A percentile compares a stretch with the other conserved stretches of the same genome.
Conservation (phyloP, 2,888 invertebrate species). For the Phytoseiulus persimilis region DNA sequence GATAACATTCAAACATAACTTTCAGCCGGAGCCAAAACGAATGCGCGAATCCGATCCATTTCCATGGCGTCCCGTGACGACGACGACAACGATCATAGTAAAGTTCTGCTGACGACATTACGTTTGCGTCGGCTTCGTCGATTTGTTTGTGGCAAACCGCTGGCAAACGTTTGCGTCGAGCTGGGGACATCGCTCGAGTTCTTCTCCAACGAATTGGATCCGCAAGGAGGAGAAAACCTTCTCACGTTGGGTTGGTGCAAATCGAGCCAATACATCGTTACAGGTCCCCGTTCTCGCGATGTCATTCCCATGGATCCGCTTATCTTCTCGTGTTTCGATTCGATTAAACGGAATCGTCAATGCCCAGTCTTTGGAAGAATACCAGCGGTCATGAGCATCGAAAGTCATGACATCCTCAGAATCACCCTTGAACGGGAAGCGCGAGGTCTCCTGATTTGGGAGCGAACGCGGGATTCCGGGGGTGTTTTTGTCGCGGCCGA, state of each 20-base stretch:
- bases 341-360: neutral
- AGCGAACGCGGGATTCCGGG: too few relatives aligned
- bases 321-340: neutral
- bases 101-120: neutral
- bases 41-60: neutral
- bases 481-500: neutral
- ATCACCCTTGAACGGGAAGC: too few relatives aligned
- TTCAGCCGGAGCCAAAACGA: neutral
- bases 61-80: neutral
- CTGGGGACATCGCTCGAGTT: neutral
- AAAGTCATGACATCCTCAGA: too few relatives aligned
- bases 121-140: neutral
- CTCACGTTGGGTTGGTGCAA: neutral
- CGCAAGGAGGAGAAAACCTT: neutral
- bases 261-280: neutral
- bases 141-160: neutral
- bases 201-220: neutral
- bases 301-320: neutral
- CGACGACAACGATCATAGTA: neutral
- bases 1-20: slow-evolving; percentile 5
- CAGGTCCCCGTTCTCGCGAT: neutral
- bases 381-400: too few relatives aligned
- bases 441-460: too few relatives aligned
- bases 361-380: neutral
- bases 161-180: neutral